These are phyloP conservation scores for Saturnia japonica DNA, from an alignment of 2,888 invertebrate species.

Conservation along the genomic window DNA sequence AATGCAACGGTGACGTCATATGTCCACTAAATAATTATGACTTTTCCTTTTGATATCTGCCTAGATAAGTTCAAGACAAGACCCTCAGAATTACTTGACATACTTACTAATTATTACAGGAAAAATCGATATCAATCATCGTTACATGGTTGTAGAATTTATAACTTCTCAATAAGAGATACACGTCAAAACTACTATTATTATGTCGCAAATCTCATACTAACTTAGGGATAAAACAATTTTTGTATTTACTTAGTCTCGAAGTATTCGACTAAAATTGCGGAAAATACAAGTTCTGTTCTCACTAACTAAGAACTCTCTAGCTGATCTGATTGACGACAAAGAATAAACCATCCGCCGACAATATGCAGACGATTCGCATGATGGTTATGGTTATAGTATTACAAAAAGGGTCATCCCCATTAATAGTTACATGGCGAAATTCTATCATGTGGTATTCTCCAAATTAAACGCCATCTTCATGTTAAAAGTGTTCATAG, in stretches of 20 bases:
- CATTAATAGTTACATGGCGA: too few species aligned
- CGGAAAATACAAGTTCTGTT: neutral
- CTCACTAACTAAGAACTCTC: neutral
- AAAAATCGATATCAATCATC: neutral
- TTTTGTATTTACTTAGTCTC: neutral
- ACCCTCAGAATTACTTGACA: neutral
- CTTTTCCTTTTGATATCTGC: neutral
- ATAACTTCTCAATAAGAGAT: neutral
- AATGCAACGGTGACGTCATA: conserved; percentile 3
- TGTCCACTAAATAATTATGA: neutral
- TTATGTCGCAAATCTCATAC: neutral
- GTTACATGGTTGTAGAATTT: neutral
- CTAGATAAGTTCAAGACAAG: neutral
- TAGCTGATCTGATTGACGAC: neutral
- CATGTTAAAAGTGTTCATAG: too few species aligned
- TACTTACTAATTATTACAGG: neutral
- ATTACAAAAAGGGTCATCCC: too few species aligned
- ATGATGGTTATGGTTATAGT: too few species aligned
- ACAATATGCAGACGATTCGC: too few species aligned
- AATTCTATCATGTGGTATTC: too few species aligned
- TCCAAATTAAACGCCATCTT: too few species aligned
- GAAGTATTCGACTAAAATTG: neutral
- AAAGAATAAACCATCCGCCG: neutral
- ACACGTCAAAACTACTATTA: neutral
- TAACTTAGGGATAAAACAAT: neutral